Percentiles rank a stretch among this genome's conserved stretches.
Evolutionary conservation across 2,888 invertebrate species (phyloP).

Genomic region (Toxonevra muliebris): DNA sequence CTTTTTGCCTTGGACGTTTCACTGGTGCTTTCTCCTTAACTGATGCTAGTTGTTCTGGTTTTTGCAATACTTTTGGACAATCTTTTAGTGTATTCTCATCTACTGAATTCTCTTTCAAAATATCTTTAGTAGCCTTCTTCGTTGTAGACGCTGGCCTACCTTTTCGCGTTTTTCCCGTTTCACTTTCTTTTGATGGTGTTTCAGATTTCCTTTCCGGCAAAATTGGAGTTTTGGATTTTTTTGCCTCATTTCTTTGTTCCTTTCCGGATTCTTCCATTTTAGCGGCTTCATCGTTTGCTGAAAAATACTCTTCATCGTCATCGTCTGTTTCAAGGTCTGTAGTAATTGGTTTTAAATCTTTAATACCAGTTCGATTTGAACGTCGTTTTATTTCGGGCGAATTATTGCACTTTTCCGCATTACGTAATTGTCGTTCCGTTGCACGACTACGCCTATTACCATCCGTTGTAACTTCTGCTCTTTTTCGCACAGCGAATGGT

Average conservation of each 20-base stretch:
- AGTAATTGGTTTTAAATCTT: constrained; percentile 44
- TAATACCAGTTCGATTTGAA: constrained; percentile 54
- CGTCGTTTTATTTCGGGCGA: constrained; percentile 56
- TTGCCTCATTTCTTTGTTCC: constrained; percentile 38
- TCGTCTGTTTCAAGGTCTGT: constrained; percentile 48
- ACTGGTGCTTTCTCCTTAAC: constrained; percentile 47
- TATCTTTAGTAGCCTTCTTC: constrained; percentile 35
- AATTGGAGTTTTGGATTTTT: constrained; percentile 37
- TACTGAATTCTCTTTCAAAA: constrained; percentile 24
- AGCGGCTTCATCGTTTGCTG: constrained; percentile 48
- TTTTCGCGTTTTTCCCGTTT: constrained; percentile 44
- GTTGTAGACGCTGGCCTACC: constrained; percentile 46
- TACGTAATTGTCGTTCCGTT: constrained; percentile 42
- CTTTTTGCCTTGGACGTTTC: constrained; percentile 60
- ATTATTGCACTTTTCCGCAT: constrained; percentile 51
- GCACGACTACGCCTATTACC: constrained; percentile 65
- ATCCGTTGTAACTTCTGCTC: constrained; percentile 65
- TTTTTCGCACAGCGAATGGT: constrained; percentile 69
- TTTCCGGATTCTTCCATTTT: constrained; percentile 42
- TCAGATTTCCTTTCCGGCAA: constrained; percentile 40
- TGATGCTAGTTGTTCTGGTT: constrained; percentile 43
- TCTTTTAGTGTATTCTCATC: constrained; percentile 38
- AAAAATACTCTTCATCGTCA: constrained; percentile 49
- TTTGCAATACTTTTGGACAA: constrained; percentile 31
- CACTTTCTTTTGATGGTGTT: constrained; percentile 47